Base-by-base conservation (phyloP, 53 echinoderm and acorn worm species). In the Hippasteria phrygiana region DNA sequence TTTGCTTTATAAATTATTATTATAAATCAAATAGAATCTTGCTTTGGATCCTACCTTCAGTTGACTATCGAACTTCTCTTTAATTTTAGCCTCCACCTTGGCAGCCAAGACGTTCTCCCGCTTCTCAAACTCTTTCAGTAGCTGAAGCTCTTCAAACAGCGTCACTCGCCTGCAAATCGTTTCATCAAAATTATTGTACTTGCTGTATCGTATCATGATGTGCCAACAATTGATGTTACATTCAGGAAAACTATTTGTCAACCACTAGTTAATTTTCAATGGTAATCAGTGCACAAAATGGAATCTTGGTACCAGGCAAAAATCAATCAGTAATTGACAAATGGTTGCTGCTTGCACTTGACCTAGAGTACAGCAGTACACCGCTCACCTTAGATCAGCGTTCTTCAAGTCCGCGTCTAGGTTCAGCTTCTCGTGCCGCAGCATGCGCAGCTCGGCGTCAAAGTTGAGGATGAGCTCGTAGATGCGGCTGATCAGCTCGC, bases 71-170 rank as follows among this genome's bases (percentile, higher is more conserved):
- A 80, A 75, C 51, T 91, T 91, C 74, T 97, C 97, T 55, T 89
- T 95, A 55, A 92, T 88, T 83, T 97, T 97, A 74, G 88, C 87
- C 43, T 95, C 95, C 32, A 97, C 97, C 88, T 97, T 97, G 42
- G 91, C 97, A 35, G 97, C 97, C 37, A 97, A 62, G 41, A 95
- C 97, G 79, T 97, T 92, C 88, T 97, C 97, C 37, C 95, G 83
- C 83, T 97, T 95, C 91, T 95, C 95, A 92, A 97, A 95, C 85
- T 95, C 97, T 47, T 97, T 95, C 56, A 95, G 83, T 12, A 97
- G 94, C 64, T 97, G 95, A 29, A 97, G 92, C 77, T 97, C 97
- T 40, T 97, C 95, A 90, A 95, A 84, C 40, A 90, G 75, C 3
- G 90, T 84, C 55, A 90, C 83, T 33, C 83, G 55, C 71, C 90